These are phyloP conservation scores for Eilema sororculum DNA, from an alignment of 2,888 invertebrate genomes.

Conservation along the genomic window DNA sequence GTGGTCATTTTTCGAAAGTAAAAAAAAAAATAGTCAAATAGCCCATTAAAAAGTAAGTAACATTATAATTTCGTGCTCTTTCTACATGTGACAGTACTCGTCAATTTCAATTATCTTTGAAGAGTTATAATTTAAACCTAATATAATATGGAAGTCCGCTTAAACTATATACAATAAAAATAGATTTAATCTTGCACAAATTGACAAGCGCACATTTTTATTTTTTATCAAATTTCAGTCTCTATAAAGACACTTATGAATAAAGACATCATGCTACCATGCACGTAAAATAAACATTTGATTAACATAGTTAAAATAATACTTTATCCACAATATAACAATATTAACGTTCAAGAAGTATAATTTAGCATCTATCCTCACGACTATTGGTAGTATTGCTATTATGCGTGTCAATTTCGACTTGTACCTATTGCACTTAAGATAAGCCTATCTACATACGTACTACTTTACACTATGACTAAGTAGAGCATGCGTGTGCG, in stretches of 20 bases:
- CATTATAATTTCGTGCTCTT: not conserved
- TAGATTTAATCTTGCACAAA: slow-evolving; percentile 11
- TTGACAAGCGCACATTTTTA: slow-evolving; percentile 40
- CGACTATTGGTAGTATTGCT: slow-evolving; percentile 31
- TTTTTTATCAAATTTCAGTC: slow-evolving; percentile 58
- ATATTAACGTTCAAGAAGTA: slow-evolving; percentile 36
- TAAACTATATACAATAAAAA: slow-evolving; percentile 1
- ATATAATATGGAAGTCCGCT: slow-evolving; percentile 6
- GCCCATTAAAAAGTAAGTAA: not conserved
- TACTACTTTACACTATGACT: slow-evolving; percentile 68
- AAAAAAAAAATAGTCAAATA: too few species aligned
- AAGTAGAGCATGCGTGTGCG: slow-evolving; percentile 73
- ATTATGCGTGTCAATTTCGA: slow-evolving; percentile 67
- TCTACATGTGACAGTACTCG: not conserved
- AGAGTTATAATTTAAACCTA: not conserved
- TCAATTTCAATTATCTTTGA: not conserved
- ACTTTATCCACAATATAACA: slow-evolving; percentile 48
- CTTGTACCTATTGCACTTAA: slow-evolving; percentile 80
- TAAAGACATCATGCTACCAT: slow-evolving; percentile 45
- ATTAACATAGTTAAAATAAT: slow-evolving; percentile 49
- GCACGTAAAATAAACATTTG: slow-evolving; percentile 47
- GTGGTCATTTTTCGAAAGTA: too few species aligned
- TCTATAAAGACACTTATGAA: slow-evolving; percentile 50
- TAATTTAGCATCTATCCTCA: slow-evolving; percentile 21
- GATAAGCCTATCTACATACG: slow-evolving; percentile 51